Conservation (phyloP, 92 coral and sea anemone species). For the Porites cylindrica region DNA sequence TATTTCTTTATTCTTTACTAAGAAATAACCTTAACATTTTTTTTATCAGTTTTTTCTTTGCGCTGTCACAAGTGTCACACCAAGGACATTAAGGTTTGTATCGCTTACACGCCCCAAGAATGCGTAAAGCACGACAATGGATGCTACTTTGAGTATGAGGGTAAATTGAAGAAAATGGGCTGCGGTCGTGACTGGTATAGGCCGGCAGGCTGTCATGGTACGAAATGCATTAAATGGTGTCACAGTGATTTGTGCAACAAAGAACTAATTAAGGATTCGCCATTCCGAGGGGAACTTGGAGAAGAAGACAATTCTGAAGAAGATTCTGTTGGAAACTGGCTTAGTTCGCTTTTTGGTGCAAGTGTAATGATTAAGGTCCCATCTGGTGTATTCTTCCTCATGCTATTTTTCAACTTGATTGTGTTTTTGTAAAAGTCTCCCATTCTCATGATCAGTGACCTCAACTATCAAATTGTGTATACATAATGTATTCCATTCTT, state of each 20-base stretch:
- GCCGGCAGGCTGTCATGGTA: constrained; percentile 74
- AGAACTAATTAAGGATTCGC: constrained; percentile 42
- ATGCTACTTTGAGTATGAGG: constrained; percentile 73
- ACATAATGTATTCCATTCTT: not conserved
- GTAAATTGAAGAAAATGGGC: constrained; percentile 57
- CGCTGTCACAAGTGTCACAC: constrained; percentile 43
- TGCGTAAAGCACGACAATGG: constrained; percentile 67
- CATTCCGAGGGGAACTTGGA: constrained; percentile 41
- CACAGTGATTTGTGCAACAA: constrained; percentile 60
- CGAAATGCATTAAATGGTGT: constrained; percentile 71
- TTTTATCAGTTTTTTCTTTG: not conserved
- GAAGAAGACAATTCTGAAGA: constrained; percentile 4
- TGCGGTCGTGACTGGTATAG: constrained; percentile 78
- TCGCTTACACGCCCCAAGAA: constrained; percentile 70
- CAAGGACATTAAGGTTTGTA: constrained; percentile 36
- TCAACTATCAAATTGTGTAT: too few species aligned
- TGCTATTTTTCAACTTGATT: not conserved
- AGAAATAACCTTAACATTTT: not conserved
- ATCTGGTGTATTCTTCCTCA: not conserved
- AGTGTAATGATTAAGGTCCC: not conserved
- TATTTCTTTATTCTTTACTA: too few species aligned
- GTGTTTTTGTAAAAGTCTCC: not conserved
- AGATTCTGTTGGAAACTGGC: constrained; percentile 27
- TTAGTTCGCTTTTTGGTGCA: constrained; percentile 18
- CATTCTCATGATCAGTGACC: not conserved